A percentile compares a stretch with the other conserved stretches of the same genome.
phyloP scores from a whole-genome alignment of 2,113 vertebrate species.

The Tyto alba region DNA sequence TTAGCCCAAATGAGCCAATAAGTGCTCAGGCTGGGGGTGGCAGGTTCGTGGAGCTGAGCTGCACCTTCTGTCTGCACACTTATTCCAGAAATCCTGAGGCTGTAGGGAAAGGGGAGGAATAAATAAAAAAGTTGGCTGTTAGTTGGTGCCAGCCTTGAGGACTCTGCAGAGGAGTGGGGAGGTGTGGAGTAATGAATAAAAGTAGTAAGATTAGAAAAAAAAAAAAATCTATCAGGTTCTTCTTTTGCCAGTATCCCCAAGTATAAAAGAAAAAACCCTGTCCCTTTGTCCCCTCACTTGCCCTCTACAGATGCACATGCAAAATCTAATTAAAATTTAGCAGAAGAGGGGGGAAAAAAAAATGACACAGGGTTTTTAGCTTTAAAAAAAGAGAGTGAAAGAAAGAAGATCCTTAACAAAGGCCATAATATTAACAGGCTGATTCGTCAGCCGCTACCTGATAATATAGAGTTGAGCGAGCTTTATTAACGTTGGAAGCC shows the following conservation, averaged over 20 bases:
- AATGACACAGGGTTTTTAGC: slow-evolving; percentile 76
- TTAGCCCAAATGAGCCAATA: neutral
- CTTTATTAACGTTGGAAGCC: slow-evolving; percentile 90
- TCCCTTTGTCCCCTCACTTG: slow-evolving; percentile 47
- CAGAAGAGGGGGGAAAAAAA: neutral
- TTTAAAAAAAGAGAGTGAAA: slow-evolving; percentile 72
- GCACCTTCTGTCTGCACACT: neutral
- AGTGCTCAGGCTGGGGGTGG: neutral
- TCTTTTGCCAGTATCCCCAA: neutral
- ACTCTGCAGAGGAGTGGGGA: neutral
- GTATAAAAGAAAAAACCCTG: neutral
- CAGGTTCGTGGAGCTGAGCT: neutral
- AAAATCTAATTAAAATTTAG: slow-evolving; percentile 67
- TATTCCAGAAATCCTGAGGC: neutral
- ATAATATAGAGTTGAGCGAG: slow-evolving; percentile 89
- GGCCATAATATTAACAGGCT: slow-evolving; percentile 86
- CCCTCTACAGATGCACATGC: slow-evolving; percentile 37
- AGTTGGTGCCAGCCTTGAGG: neutral
- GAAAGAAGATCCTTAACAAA: slow-evolving; percentile 80
- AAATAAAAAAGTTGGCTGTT: neutral
- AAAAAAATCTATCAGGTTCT: neutral
- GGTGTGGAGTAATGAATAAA: neutral
- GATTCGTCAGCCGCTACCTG: slow-evolving; percentile 90
- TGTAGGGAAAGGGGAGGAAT: neutral
- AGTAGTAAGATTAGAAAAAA: neutral